Evolutionary conservation across 37 sponge, comb jelly and placozoan species (phyloP).

Genomic region (Mnemiopsis leidyi): DNA sequence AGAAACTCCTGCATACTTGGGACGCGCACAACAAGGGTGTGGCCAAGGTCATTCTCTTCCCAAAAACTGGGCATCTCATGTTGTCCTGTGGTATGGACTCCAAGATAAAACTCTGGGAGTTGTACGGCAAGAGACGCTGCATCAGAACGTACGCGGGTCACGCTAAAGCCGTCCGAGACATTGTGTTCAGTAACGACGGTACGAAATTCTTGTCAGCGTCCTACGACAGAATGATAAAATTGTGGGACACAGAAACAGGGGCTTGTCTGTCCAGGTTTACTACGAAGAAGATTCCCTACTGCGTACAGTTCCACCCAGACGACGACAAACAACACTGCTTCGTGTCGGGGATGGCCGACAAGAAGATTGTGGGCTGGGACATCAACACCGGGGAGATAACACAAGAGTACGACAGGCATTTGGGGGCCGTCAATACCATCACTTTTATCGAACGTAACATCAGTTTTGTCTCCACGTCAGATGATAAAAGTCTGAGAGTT

Average conservation of each 20-base stretch:
- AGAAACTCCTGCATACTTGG: constrained; percentile 91
- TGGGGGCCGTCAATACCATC: constrained; percentile 96
- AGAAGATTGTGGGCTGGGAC: constrained; percentile 97
- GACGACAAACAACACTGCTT: constrained; percentile 90
- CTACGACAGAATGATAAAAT: constrained; percentile 89
- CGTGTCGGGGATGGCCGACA: constrained; percentile 88
- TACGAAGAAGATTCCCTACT: constrained; percentile 91
- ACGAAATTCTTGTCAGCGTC: constrained; percentile 87
- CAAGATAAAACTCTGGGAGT: constrained; percentile 97
- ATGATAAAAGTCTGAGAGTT: constrained; percentile 96
- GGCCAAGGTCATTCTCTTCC: constrained; percentile 82
- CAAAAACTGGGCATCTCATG: constrained; percentile 87
- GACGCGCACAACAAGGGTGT: constrained; percentile 88
- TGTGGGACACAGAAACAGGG: constrained; percentile 98
- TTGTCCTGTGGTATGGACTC: constrained; percentile 94
- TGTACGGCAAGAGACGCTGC: constrained; percentile 85
- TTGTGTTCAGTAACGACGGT: constrained; percentile 89
- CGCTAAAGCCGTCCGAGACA: constrained; percentile 88
- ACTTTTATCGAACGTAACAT: constrained; percentile 96
- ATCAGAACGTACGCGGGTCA: constrained; percentile 89
- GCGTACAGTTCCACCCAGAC: constrained; percentile 94
- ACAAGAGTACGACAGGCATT: constrained; percentile 98
- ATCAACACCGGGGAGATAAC: constrained; percentile 79
- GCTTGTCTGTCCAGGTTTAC: constrained; percentile 78
- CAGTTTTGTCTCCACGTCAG: constrained; percentile 95